Base-by-base conservation (phyloP, 2,888 invertebrate genomes). In the Heteropelma amictum region DNA sequence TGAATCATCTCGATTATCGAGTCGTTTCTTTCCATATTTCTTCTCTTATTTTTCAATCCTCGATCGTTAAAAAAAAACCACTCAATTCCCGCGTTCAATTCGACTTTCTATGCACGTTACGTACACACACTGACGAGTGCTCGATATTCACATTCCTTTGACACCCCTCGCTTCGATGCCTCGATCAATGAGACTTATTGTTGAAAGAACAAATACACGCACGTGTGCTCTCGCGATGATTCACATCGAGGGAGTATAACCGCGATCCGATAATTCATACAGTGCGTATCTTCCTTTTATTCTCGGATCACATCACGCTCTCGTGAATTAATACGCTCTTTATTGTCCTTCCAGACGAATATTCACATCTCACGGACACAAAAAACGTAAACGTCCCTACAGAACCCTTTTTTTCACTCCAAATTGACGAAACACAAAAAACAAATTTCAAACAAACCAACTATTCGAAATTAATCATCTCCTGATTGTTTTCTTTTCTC, bases 31-130 rank as follows among this genome's bases (percentile, higher is more conserved):
- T 40, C 61, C 6, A 76, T 69, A 60, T 79, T 58, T n/a, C n/a
- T n/a, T n/a, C n/a, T n/a, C 12, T 70, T 79, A 84, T 84, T 84
- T 28, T 61, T 63, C n/a, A n/a, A 35, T 54, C 19, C 49, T 21
- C 28, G 19, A 45, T 28, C 35, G 19, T 38, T 30, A 26, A 26
- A 42, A 19, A 26, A 65, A 47, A 51, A 42, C 17, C 65, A 65
- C 65, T 65, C 23, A 35, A 68, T 68, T 38, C 21, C 47, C 38
- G 56, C 47, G 38, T 68, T 38, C 49, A 38, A 35, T 70, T 28
- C 19, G 38, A 54, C 30, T 58, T n/a, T 54, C 42, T 65, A 12
- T 23, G 28, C 8, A n/a, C n/a, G n/a, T n/a, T n/a, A n/a, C n/a
- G n/a, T n/a, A n/a, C n/a, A n/a, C n/a, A n/a, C n/a, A n/a, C n/a